Base-by-base conservation (phyloP, 2,113 vertebrate genomes). In the Vombatus ursinus region DNA sequence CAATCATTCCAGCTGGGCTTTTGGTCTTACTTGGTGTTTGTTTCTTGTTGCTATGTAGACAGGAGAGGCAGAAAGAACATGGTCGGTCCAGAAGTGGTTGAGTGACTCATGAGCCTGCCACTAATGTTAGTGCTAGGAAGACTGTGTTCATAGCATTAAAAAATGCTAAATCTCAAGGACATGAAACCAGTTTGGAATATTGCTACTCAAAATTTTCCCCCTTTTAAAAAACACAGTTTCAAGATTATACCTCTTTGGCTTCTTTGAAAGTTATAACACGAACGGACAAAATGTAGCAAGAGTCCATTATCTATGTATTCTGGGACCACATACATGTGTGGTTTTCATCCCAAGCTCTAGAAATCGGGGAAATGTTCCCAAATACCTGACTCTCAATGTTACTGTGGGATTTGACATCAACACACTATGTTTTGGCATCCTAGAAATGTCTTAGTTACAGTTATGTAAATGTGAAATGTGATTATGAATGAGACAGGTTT, bases 211-310 rank as follows among this genome's bases (percentile, higher is more conserved):
- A 68, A 93, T 24, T 77, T 91, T 61, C 90, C 0, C 57, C 90
- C 31, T 95, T 91, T 77, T 57, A 92, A 91, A 61, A 68, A 22
- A 68, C 28, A 57, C n/a, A n/a, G n/a, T n/a, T n/a, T n/a, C n/a
- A 91, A 92, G 14, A 52, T n/a, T 53, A 47, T 95, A 28, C 50
- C 51, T 84, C 94, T 54, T 23, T 95, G 91, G 91, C 89, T 97
- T 90, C 6, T 0, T 31, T 92, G 92, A 92, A 50, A 94, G 50
- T 14, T 37, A 3, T 14, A 68, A 61, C 2, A 8, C 31, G 10
- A 51, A 90, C 24, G 91, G 57, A 50, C 16, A 50, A 8, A 44
- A 0, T 95, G 89, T 50, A 52, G 53, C 52, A 90, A 28, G 48
- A 96, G n/a, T n/a, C 50, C 26, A 93, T 90, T 24, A 24, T 47